These are phyloP conservation scores for Ferrisia virgata DNA, from an alignment of 2,888 invertebrate species.

Conservation along the genomic window DNA sequence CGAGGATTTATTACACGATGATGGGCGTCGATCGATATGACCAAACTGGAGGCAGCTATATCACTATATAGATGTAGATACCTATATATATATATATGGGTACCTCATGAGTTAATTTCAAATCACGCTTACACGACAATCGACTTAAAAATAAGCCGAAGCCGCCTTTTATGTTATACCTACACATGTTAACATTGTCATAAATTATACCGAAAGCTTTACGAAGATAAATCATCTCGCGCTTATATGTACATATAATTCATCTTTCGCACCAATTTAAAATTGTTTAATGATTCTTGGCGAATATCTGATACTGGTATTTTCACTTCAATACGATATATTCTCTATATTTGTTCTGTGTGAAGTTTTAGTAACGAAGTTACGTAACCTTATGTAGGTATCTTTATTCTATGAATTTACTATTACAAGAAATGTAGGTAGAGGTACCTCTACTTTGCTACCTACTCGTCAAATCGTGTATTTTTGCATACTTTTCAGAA, in stretches of 20 bases:
- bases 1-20: slow-evolving; percentile 1
- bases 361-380: not conserved
- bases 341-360: not conserved
- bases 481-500: no score
- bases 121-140: slow-evolving; percentile 23
- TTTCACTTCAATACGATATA: not conserved
- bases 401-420: no score
- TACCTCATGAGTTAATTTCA: slow-evolving; percentile 1
- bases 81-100: not conserved
- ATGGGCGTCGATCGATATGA: slow-evolving; percentile 29
- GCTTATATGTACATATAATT: not conserved
- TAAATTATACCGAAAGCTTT: not conserved
- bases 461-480: no score
- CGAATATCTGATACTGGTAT: not conserved
- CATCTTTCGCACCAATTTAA: not conserved
- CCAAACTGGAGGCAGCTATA: not conserved
- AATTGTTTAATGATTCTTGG: not conserved
- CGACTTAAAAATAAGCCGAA: slow-evolving; percentile 18
- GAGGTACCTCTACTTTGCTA: no score
- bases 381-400: not conserved
- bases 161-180: not conserved
- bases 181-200: slow-evolving; percentile 17
- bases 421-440: no score
- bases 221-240: not conserved
- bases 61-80: not conserved